Evolutionary conservation across 1,140 invertebrate genomes (phyloP).

Genomic region (Drosophila obscura): DNA sequence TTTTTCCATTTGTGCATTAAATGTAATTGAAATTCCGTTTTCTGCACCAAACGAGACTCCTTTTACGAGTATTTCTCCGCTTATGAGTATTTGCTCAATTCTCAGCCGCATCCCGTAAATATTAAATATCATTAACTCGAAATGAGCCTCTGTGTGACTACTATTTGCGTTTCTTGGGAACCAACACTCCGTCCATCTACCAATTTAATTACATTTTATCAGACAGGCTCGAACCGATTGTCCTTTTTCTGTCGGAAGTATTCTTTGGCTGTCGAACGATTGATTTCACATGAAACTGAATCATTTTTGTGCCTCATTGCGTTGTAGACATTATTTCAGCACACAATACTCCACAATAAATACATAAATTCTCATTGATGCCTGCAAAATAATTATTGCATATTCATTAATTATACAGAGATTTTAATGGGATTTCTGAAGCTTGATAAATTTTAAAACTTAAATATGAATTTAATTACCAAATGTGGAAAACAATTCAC

Average conservation of each 20-base stretch:
- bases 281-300: neutral
- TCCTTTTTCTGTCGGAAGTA: neutral
- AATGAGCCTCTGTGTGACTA: conserved; percentile 1
- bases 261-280: neutral
- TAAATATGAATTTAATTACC: conserved; percentile 19
- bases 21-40: neutral
- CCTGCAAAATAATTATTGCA: conserved; percentile 27
- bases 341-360: neutral
- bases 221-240: neutral
- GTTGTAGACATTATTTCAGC: neutral
- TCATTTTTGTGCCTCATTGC: conserved; percentile 7
- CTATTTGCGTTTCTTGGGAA: conserved; percentile 12
- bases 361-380: conserved; percentile 12
- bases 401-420: conserved; percentile 33
- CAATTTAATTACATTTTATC: conserved; percentile 38
- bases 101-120: conserved; percentile 8
- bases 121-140: conserved; percentile 36
- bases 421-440: conserved; percentile 43
- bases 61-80: neutral
- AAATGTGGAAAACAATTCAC: neutral
- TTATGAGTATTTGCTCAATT: neutral
- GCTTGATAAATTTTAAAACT: conserved; percentile 21
- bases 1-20: neutral
- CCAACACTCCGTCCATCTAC: neutral
- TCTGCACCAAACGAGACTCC: no score